Percentiles rank a stretch among this genome's conserved stretches.
Conservation (phyloP, 2,797 vertebrate genomes). For the Pseudocheirus occidentalis region DNA sequence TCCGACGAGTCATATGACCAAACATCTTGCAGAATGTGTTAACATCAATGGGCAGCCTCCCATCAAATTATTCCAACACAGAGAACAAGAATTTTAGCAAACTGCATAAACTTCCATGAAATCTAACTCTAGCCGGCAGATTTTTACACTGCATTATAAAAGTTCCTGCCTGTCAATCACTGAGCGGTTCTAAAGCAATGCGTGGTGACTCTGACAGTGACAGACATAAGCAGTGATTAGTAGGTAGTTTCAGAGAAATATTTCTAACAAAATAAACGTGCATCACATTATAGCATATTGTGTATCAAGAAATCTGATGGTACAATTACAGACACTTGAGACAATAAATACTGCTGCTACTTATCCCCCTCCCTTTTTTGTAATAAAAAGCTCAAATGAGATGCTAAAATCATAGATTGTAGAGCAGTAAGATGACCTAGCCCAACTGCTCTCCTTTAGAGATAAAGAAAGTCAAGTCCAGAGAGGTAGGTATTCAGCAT, state of each 20-base stretch:
- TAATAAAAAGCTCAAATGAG: neutral
- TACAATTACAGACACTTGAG: conserved; percentile 26
- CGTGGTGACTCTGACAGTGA: conserved; percentile 58
- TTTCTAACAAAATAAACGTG: conserved; percentile 52
- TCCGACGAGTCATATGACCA: conserved; percentile 43
- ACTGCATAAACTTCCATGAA: conserved; percentile 64
- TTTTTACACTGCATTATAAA: conserved; percentile 64
- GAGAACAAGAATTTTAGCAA: conserved; percentile 61
- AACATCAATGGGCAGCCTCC: conserved; percentile 45
- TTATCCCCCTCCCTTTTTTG: neutral
- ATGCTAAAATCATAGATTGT: neutral
- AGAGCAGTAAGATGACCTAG: neutral
- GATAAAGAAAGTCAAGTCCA: neutral
- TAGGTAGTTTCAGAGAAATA: conserved; percentile 51
- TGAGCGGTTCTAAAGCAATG: conserved; percentile 52
- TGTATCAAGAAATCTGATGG: conserved; percentile 25
- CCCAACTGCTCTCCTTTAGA: conserved; percentile 11
- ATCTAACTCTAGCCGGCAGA: conserved; percentile 58
- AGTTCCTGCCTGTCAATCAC: conserved; percentile 58
- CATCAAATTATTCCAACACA: conserved; percentile 61
- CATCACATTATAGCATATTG: conserved; percentile 24
- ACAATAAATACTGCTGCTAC: conserved; percentile 12
- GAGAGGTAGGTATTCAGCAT: neutral
- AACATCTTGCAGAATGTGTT: conserved; percentile 62
- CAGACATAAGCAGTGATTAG: conserved; percentile 63